These are phyloP conservation scores for Hippotragus niger DNA, from an alignment of 2,113 vertebrate species.

Conservation along the genomic window DNA sequence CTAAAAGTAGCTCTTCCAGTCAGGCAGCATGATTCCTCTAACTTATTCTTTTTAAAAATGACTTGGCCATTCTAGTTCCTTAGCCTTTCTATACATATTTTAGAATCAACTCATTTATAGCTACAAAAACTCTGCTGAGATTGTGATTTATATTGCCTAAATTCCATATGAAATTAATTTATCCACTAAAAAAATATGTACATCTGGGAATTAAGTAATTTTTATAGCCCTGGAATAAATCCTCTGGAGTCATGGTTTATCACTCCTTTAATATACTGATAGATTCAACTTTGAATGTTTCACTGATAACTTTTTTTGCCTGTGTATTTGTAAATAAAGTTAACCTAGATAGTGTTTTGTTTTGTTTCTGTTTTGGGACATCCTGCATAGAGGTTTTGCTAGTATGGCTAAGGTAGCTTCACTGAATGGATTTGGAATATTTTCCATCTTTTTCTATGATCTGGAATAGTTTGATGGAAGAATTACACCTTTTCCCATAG, in stretches of 20 bases:
- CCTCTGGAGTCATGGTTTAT: not conserved
- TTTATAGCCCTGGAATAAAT: not conserved
- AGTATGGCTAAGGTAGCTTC: not conserved
- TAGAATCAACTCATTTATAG: not conserved
- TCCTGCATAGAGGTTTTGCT: not conserved
- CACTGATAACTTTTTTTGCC: not conserved
- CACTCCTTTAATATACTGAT: not conserved
- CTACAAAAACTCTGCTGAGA: not conserved
- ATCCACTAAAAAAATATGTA: not conserved
- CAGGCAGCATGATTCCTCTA: not conserved
- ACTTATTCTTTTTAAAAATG: not conserved
- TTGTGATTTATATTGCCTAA: slow-evolving; percentile 7
- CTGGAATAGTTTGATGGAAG: not conserved
- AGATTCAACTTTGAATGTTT: not conserved
- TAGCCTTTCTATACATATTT: not conserved
- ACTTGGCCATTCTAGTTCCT: not conserved
- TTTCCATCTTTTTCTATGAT: not conserved
- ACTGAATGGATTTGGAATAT: not conserved
- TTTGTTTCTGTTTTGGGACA: not conserved
- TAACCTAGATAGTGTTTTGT: not conserved
- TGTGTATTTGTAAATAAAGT: not conserved
- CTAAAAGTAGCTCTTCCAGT: not conserved
- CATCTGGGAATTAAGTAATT: not conserved
- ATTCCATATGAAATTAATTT: not conserved
- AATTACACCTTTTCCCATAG: slow-evolving; percentile 36